These are phyloP conservation scores for Apotomis turbidana DNA, from an alignment of 2,888 invertebrate genomes.

Conservation along the genomic window DNA sequence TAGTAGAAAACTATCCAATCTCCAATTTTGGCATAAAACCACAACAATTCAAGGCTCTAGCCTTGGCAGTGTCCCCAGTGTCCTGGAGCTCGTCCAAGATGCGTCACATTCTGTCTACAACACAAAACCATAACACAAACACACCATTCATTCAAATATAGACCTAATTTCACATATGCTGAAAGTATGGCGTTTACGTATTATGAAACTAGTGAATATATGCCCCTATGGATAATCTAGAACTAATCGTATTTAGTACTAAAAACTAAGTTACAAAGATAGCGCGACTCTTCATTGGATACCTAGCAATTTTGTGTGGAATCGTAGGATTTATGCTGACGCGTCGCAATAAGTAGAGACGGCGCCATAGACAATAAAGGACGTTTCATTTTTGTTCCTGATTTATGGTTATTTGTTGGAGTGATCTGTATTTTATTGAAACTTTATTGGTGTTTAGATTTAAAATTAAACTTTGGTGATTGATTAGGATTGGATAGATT, in stretches of 20 bases:
- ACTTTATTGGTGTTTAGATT: background rate
- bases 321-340: slow-evolving; percentile 29
- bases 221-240: slow-evolving; percentile 2
- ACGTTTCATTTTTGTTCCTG: slow-evolving; percentile 27
- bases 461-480: background rate
- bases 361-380: slow-evolving; percentile 30
- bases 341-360: slow-evolving; percentile 34
- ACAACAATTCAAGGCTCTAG: slow-evolving; percentile 45
- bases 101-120: slow-evolving; percentile 41
- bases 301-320: slow-evolving; percentile 8
- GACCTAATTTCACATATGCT: background rate
- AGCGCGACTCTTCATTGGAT: slow-evolving; percentile 13
- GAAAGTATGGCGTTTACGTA: background rate
- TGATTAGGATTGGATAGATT: background rate
- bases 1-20: slow-evolving; percentile 7
- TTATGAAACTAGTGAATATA: background rate
- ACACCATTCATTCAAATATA: background rate
- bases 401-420: slow-evolving; percentile 8
- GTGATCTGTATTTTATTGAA: slow-evolving; percentile 4
- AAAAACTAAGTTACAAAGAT: background rate
- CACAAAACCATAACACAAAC: slow-evolving; percentile 12
- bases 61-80: slow-evolving; percentile 54
- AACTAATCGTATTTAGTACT: slow-evolving; percentile 12
- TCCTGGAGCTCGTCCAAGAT: slow-evolving; percentile 44
- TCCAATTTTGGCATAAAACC: slow-evolving; percentile 40